Percentiles rank a stretch among this genome's conserved stretches.
phyloP scores from a whole-genome alignment of 1,140 invertebrate species.

The Sipha flava region DNA sequence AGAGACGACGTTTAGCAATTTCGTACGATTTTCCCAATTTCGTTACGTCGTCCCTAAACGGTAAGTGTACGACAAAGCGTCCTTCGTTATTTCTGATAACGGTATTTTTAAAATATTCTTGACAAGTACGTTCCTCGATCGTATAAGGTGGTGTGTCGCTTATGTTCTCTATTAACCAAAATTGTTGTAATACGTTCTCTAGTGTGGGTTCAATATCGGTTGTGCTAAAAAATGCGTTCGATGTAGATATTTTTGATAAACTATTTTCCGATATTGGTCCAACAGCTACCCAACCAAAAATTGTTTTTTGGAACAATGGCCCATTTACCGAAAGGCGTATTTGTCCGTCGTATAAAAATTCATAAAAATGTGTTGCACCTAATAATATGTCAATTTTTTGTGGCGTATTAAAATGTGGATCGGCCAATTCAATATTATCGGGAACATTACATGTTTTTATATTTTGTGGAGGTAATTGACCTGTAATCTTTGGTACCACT shows the following conservation, averaged over 20 bases:
- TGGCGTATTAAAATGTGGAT: neutral
- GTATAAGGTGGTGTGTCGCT: neutral
- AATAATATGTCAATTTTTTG: neutral
- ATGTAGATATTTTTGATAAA: no score
- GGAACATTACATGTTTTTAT: neutral
- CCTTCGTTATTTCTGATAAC: neutral
- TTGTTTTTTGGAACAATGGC: neutral
- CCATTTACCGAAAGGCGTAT: neutral
- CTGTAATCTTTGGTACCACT: neutral
- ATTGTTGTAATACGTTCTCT: neutral
- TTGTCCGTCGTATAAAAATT: neutral
- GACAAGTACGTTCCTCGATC: neutral
- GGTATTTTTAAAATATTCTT: neutral
- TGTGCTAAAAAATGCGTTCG: neutral
- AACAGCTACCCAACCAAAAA: neutral
- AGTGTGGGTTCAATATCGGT: neutral
- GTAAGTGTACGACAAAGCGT: neutral
- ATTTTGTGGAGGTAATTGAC: neutral
- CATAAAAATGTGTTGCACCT: neutral
- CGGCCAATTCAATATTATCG: neutral
- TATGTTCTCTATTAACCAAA: neutral
- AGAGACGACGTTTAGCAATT: neutral
- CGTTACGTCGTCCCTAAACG: neutral
- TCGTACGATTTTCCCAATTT: neutral
- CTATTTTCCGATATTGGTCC: no score